Evolutionary conservation across 2,113 vertebrate species (phyloP).

Genomic region (Brachyistius frenatus): DNA sequence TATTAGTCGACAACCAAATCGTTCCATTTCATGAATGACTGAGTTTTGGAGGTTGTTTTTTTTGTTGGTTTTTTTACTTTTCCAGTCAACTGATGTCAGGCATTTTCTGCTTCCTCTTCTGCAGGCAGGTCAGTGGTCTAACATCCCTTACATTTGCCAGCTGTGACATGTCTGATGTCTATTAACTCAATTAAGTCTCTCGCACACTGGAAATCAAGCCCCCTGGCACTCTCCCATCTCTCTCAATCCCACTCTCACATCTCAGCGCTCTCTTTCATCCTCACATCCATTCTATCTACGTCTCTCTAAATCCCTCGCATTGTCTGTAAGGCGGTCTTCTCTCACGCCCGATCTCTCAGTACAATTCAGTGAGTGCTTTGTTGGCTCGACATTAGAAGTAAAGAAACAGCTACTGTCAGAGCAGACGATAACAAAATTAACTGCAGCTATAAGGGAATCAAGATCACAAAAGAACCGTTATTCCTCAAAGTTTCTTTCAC

Average conservation of each 20-base stretch:
- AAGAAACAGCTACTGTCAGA: not conserved
- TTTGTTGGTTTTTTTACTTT: no score
- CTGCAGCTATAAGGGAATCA: slow-evolving; percentile 2
- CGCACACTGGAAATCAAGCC: slow-evolving; percentile 38
- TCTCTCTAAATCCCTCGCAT: slow-evolving; percentile 21
- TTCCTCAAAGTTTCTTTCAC: not conserved
- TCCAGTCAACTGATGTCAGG: not conserved
- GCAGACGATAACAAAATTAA: slow-evolving; percentile 15
- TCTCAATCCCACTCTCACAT: slow-evolving; percentile 22
- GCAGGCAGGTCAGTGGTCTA: not conserved
- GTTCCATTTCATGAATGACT: not conserved
- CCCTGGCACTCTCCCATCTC: slow-evolving; percentile 43
- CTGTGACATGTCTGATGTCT: slow-evolving; percentile 24
- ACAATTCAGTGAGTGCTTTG: slow-evolving; percentile 36
- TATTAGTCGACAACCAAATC: not conserved
- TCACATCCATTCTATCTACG: slow-evolving; percentile 4
- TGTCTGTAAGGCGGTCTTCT: slow-evolving; percentile 30
- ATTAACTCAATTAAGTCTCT: slow-evolving; percentile 64
- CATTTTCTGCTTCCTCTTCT: not conserved
- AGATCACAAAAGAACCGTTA: not conserved
- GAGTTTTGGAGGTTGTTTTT: no score
- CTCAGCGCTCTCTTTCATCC: slow-evolving; percentile 34
- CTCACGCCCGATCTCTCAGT: slow-evolving; percentile 20
- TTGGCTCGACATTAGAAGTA: slow-evolving; percentile 30
- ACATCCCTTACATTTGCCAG: not conserved